Conservation (phyloP, 2,888 invertebrate genomes). For the Parnassius smintheus region DNA sequence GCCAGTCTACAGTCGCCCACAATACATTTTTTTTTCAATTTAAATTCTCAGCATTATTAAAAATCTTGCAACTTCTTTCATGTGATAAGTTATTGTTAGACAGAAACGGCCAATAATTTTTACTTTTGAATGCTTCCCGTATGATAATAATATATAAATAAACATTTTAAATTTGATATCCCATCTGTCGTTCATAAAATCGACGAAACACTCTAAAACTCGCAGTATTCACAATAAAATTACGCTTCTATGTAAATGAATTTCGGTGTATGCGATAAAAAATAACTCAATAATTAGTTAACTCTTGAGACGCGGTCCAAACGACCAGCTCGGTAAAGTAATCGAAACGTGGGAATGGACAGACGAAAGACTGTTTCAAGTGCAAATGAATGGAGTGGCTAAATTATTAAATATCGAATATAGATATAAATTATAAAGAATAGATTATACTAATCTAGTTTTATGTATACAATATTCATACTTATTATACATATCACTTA, state of each 20-base stretch:
- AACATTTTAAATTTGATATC: slow-evolving; percentile 15
- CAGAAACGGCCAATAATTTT: slow-evolving; percentile 7
- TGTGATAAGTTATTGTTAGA: slow-evolving; percentile 4
- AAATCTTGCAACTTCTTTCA: slow-evolving; percentile 3
- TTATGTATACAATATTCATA: no score
- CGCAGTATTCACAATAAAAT: slow-evolving; percentile 32
- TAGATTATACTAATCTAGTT: no score
- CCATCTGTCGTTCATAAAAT: slow-evolving; percentile 14
- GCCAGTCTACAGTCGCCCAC: no score
- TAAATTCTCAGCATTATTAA: not conserved
- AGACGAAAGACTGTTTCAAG: slow-evolving; percentile 41
- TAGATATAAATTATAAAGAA: no score
- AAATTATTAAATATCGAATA: no score
- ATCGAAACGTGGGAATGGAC: slow-evolving; percentile 61
- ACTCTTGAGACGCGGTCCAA: slow-evolving; percentile 42
- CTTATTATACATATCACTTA: no score
- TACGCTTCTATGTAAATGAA: slow-evolving; percentile 40
- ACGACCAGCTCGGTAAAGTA: slow-evolving; percentile 35
- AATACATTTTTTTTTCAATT: no score
- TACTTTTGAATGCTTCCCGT: not conserved
- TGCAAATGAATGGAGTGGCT: slow-evolving; percentile 31
- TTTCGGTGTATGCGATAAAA: slow-evolving; percentile 36
- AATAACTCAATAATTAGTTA: slow-evolving; percentile 56
- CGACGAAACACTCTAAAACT: not conserved
- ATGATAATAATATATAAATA: slow-evolving; percentile 1